Conservation (phyloP, 2,797 vertebrate species). For the Nyctibius grandis region DNA sequence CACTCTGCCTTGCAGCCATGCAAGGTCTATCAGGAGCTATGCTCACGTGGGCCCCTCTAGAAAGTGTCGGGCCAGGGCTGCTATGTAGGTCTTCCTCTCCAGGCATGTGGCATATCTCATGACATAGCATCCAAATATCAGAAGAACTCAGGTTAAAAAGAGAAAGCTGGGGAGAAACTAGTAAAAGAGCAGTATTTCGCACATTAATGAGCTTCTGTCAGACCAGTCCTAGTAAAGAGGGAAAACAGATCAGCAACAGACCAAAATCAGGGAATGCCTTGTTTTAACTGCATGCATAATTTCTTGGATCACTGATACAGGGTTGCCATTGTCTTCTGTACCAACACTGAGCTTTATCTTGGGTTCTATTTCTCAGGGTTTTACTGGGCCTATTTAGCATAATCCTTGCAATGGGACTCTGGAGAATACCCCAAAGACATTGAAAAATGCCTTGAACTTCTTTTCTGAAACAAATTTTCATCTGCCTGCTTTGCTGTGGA, state of each 20-base stretch:
- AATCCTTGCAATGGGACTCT: neutral
- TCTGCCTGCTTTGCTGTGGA: neutral
- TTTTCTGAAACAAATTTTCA: neutral
- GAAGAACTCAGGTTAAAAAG: neutral
- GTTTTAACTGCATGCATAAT: neutral
- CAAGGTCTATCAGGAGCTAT: neutral
- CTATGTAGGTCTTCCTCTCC: neutral
- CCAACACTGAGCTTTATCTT: neutral
- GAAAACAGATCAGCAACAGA: neutral
- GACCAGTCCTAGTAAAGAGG: neutral
- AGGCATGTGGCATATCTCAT: fast-evolving
- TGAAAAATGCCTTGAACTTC: neutral
- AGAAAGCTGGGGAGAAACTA: neutral
- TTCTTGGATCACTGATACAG: neutral
- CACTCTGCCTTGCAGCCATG: neutral
- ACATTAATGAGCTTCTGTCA: neutral
- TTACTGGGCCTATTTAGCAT: neutral
- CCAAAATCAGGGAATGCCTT: neutral
- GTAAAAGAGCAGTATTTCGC: neutral
- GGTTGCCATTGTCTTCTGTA: neutral
- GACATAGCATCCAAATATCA: neutral
- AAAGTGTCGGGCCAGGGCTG: neutral
- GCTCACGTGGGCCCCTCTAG: fast-evolving
- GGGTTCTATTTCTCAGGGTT: neutral
- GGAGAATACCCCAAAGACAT: neutral